Percentiles rank a stretch among this genome's conserved stretches.
Conservation (phyloP, 2,888 invertebrate genomes). For the Thymelicus acteon region DNA sequence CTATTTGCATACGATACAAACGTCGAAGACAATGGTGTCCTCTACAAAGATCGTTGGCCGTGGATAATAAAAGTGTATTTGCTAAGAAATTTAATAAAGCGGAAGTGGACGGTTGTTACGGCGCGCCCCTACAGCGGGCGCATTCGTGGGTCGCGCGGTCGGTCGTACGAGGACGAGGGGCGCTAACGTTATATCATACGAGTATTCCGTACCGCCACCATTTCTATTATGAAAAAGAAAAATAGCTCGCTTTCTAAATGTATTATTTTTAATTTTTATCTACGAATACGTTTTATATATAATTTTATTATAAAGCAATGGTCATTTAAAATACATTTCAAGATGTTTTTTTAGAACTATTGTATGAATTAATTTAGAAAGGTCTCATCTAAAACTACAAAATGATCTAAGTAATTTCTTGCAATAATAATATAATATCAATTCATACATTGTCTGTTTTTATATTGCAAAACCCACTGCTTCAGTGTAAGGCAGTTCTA, state of each 20-base stretch:
- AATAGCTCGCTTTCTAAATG: slow-evolving; percentile 1
- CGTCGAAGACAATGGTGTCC: slow-evolving; percentile 70
- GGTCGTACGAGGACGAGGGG: slow-evolving; percentile 22
- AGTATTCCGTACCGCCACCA: slow-evolving; percentile 15
- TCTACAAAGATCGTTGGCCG: slow-evolving; percentile 74
- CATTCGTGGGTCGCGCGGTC: slow-evolving; percentile 35
- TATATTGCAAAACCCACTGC: too few relatives aligned
- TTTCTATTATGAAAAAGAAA: slow-evolving; percentile 28
- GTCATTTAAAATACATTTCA: too few relatives aligned
- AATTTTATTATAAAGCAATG: too few relatives aligned
- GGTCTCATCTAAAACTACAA: too few relatives aligned
- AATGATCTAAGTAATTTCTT: too few relatives aligned
- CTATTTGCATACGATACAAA: slow-evolving; percentile 82
- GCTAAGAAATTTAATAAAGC: slow-evolving; percentile 85
- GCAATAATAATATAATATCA: too few relatives aligned
- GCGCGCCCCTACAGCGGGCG: slow-evolving; percentile 59
- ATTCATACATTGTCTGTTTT: too few relatives aligned
- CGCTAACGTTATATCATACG: slow-evolving; percentile 19
- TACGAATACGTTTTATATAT: too few relatives aligned
- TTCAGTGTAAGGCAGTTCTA: too few relatives aligned
- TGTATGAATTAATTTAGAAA: too few relatives aligned
- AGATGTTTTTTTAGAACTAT: too few relatives aligned
- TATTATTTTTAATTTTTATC: too few relatives aligned
- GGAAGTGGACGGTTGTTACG: slow-evolving; percentile 79
- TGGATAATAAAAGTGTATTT: slow-evolving; percentile 82